Base-by-base conservation (phyloP, 2,888 invertebrate species). In the Lasioglossum calceatum region DNA sequence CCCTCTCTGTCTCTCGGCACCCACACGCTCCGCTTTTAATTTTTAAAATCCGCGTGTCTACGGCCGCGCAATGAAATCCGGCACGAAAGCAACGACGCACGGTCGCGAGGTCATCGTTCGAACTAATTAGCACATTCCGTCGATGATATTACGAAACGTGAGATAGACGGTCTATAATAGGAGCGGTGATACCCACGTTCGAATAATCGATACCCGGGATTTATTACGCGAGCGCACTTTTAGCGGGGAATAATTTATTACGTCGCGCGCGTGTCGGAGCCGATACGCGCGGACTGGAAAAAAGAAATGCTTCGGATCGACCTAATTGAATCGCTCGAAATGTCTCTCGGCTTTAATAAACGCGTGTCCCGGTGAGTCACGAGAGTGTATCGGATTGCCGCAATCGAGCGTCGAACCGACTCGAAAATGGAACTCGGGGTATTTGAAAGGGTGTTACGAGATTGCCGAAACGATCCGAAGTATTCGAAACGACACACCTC, bases 111-210 rank as follows among this genome's bases (percentile, higher is more conserved):
- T 87, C 88, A 83, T 84, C 88, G 87, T 77, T 75, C 88, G 83
- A 80, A 88, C 88, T 88, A 88, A 88, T 88, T 88, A 88, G 86
- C 88, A 88, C 88, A 86, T 88, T 88, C 88, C 88, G 58, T 61
- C 79, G 73, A 80, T 75, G 88, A 88, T 80, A 78, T 88, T 88
- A 83, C 88, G 88, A 88, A 88, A 88, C 82, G 86, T 58, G 70
- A 79, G 83, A 87, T 82, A 83, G 82, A 77, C 81, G 83, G 75
- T 81, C 83, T 82, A 77, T 82, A 87, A 87, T 86, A 84, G 86
- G 87, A 76, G 83, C 87, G 83, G 77, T 79, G 87, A 81, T 84
- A 75, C 81, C 75, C 84, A 79, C 87, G 81, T 78, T 77, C 36
- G 58, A 87, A 79, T 87, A 78, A 87, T 87, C 87, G 87, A 82